phyloP scores from a whole-genome alignment of 2,797 vertebrate species.

The Gila robusta region DNA sequence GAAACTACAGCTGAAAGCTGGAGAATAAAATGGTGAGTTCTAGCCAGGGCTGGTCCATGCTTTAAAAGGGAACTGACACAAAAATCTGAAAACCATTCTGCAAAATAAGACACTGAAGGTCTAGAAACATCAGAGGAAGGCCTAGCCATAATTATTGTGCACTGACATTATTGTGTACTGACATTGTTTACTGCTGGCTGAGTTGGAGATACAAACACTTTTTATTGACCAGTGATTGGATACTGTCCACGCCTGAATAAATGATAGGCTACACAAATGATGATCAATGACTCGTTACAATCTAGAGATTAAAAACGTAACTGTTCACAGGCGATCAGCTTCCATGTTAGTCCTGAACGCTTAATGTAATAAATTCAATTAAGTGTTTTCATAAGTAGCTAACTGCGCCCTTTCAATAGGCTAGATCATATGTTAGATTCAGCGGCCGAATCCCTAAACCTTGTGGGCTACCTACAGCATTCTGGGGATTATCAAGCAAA shows the following conservation, averaged over 20 bases:
- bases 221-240: background rate
- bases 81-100: slow-evolving; percentile 7
- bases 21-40: slow-evolving; percentile 26
- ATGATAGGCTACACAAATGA: background rate
- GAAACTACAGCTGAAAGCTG: background rate
- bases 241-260: background rate
- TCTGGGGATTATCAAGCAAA: background rate
- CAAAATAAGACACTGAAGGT: background rate
- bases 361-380: background rate
- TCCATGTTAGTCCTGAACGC: background rate
- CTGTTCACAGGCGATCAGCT: background rate
- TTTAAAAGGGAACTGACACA: background rate
- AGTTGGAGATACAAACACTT: background rate
- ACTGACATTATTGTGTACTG: background rate
- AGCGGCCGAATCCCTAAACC: background rate
- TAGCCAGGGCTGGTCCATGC: slow-evolving; percentile 3
- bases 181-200: background rate
- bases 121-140: background rate
- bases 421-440: background rate
- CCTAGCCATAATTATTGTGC: background rate
- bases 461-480: background rate
- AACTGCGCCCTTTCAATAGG: background rate
- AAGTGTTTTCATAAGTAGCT: background rate
- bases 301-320: background rate
- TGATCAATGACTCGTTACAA: background rate